These are phyloP conservation scores for Pteronura brasiliensis DNA, from an alignment of 2,113 vertebrate species.

Conservation along the genomic window DNA sequence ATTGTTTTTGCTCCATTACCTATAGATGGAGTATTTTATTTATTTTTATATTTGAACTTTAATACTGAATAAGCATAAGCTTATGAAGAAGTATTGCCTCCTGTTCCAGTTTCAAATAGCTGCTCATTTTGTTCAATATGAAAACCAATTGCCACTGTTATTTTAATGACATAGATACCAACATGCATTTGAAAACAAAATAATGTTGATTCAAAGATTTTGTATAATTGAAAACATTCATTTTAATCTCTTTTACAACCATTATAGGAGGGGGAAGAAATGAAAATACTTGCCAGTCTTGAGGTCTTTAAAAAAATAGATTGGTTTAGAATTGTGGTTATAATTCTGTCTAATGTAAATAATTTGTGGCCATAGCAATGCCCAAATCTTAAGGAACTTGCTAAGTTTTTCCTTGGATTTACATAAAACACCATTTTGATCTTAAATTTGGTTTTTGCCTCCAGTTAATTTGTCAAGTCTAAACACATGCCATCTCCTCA, in stretches of 20 bases:
- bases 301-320: slow-evolving; percentile 42
- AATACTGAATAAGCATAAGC: slow-evolving; percentile 12
- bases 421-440: background rate
- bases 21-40: background rate
- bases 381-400: background rate
- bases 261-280: background rate
- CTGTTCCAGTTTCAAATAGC: background rate
- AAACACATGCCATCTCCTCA: background rate
- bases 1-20: background rate
- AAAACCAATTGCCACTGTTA: slow-evolving; percentile 16
- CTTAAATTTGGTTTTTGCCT: background rate
- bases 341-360: slow-evolving; percentile 42
- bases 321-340: slow-evolving; percentile 28
- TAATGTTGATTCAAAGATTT: slow-evolving; percentile 4
- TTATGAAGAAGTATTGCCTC: slow-evolving; percentile 7
- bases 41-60: slow-evolving; percentile 43
- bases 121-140: slow-evolving; percentile 23
- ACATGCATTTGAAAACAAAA: slow-evolving; percentile 25
- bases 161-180: slow-evolving; percentile 18
- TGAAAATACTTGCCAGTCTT: slow-evolving; percentile 43
- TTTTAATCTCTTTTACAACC: slow-evolving; percentile 22
- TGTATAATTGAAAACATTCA: slow-evolving; percentile 45
- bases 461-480: slow-evolving; percentile 4
- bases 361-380: slow-evolving; percentile 3
- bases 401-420: slow-evolving; percentile 44